Conservation (phyloP, 2,113 vertebrate species). For the Alligator sinensis region DNA sequence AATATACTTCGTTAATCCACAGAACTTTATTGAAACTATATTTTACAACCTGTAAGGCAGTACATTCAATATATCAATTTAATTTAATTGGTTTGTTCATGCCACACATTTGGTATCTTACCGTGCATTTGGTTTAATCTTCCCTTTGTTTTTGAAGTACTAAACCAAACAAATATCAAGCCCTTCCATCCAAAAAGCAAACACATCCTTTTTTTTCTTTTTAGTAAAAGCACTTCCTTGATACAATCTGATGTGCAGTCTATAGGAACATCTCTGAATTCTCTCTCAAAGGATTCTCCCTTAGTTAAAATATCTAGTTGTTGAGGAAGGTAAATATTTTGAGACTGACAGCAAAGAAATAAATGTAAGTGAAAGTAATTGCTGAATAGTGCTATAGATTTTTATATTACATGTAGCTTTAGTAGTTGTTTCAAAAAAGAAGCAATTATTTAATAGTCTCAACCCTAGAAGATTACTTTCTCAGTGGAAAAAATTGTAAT, state of each 20-base stretch:
- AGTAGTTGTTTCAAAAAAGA: conserved; percentile 56
- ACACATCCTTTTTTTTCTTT: background rate
- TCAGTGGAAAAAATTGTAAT: conserved; percentile 8
- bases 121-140: fast-evolving
- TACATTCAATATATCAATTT: background rate
- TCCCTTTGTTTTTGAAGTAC: background rate
- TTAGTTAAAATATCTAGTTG: conserved; percentile 49
- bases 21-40: background rate
- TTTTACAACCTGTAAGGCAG: background rate
- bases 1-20: background rate
- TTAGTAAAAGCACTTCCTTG: conserved; percentile 44
- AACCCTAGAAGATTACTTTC: conserved; percentile 49
- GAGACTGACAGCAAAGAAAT: conserved; percentile 33
- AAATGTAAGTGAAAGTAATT: conserved; percentile 56
- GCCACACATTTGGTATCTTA: background rate
- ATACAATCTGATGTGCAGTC: conserved; percentile 1
- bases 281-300: conserved; percentile 40
- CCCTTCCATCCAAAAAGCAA: background rate
- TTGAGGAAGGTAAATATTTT: conserved; percentile 47
- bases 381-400: conserved; percentile 49
- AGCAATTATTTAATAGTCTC: conserved; percentile 57
- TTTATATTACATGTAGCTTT: conserved; percentile 56
- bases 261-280: background rate
- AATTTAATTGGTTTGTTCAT: background rate
- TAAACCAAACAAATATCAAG: background rate